Evolutionary conservation across 2,113 vertebrate species (phyloP).

Genomic region (Siniperca knerii): DNA sequence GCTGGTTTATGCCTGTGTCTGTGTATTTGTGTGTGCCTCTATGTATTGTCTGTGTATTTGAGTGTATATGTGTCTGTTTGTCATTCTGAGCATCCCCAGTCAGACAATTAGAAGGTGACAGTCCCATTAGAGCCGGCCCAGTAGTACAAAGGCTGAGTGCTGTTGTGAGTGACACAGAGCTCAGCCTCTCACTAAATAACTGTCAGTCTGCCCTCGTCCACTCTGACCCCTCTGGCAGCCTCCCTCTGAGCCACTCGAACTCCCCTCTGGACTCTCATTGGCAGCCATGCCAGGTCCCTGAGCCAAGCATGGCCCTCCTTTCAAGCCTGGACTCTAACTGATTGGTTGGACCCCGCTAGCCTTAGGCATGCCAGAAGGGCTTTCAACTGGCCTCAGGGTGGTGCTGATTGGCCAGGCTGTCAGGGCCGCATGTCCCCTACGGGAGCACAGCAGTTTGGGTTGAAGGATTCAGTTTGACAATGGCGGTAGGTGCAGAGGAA

Average conservation of each 20-base stretch:
- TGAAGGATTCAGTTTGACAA: conserved; percentile 61
- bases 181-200: conserved; percentile 77
- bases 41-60: conserved; percentile 17
- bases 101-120: conserved; percentile 79
- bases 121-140: conserved; percentile 72
- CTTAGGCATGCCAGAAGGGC: conserved; percentile 74
- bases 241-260: conserved; percentile 66
- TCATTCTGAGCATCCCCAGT: conserved; percentile 60
- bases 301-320: conserved; percentile 72
- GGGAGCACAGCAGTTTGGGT: conserved; percentile 54
- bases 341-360: conserved; percentile 72
- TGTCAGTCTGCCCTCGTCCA: conserved; percentile 72
- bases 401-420: conserved; percentile 76
- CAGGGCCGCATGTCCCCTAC: conserved; percentile 48
- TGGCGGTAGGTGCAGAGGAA: conserved; percentile 46
- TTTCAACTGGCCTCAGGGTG: conserved; percentile 74
- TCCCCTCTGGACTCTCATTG: conserved; percentile 73
- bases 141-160: conserved; percentile 69
- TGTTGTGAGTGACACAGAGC: conserved; percentile 71
- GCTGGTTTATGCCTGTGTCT: neutral
- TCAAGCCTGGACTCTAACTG: conserved; percentile 69
- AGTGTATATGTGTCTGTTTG: conserved; percentile 22
- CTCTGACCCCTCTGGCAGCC: conserved; percentile 76
- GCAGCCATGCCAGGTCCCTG: conserved; percentile 66
- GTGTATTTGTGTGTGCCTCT: neutral